Evolutionary conservation across 1,140 invertebrate genomes (phyloP).

Genomic region (Mamestra configurata): DNA sequence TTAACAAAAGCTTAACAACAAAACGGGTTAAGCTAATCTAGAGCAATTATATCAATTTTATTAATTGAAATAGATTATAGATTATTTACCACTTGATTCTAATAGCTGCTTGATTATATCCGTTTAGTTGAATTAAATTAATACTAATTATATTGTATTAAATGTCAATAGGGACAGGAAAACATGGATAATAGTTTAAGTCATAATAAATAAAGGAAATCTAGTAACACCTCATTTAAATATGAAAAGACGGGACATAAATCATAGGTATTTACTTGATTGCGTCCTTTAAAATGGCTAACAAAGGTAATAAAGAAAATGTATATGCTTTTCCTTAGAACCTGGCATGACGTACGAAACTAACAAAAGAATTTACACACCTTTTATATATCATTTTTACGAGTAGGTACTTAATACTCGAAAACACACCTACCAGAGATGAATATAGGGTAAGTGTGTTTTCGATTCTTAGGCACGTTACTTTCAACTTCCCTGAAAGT

Average conservation of each 20-base stretch:
- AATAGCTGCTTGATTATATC: background rate
- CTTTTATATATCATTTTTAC: too few species aligned
- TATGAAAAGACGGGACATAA: background rate
- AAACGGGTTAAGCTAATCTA: conserved; percentile 1
- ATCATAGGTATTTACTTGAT: background rate
- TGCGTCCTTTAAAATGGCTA: background rate
- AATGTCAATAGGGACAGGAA: background rate
- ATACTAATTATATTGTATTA: background rate
- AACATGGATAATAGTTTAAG: background rate
- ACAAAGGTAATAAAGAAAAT: background rate
- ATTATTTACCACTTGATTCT: conserved; percentile 8
- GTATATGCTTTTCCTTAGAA: too few species aligned
- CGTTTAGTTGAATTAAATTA: conserved; percentile 5
- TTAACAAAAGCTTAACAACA: background rate
- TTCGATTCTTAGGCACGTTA: too few species aligned
- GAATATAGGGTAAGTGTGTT: too few species aligned
- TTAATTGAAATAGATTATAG: background rate
- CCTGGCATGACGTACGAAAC: too few species aligned
- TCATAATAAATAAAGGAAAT: conserved; percentile 1
- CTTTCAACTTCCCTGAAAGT: too few species aligned
- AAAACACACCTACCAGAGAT: too few species aligned
- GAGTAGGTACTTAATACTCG: too few species aligned
- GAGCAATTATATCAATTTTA: background rate
- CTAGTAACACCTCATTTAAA: background rate
- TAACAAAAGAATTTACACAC: too few species aligned